Evolutionary conservation across 2,888 invertebrate genomes (phyloP), one percentile per base, ranked within the genome.

Genomic region (Drosophila robusta): DNA sequence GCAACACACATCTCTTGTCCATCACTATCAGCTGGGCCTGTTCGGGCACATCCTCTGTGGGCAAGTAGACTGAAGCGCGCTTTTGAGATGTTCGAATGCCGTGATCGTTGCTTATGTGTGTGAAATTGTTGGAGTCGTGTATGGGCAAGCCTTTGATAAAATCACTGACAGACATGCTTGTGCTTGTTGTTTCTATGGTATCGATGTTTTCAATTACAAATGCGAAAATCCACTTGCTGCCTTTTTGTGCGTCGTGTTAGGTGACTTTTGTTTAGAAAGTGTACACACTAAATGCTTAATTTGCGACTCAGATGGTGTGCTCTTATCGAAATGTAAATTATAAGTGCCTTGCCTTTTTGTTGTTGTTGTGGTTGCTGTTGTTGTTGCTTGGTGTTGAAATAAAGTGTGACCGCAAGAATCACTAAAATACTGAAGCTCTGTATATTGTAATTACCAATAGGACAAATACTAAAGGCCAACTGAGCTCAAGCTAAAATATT

Each of bases 1-100:
- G 93, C 65, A 98, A 93, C 89, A 98, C 98, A 91, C 98, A 98
- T 49, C 98, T 97, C 93, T 98, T 98, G 93, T 98, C 98, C 90
- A 98, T 97, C 44, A 98, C 98, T 90, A 98, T 98, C 85, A 98
- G 97, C 96, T 98, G 98, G 0, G 75, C 63, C 93, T 98, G 97
- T 52, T 97, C 96, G 77, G 98, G 97, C 16, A 57, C 70, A 39
- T 85, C 85, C 91, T 96, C 96, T 42, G 98, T 98, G 46, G 97
- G 97, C 77, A 98, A 94, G 93, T 98, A 98, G 63, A 98, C 96
- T 22, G 98, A 96, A 47, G 98, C 97, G 90, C 97, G 94, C 93
- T 97, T 97, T 34, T 96, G 95, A 85, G 96, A 95, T 60, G 96
- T 95, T 90, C 96, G 94, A 83, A 95, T 96, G 38, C 96, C 96